Evolutionary conservation across 2,797 vertebrate species (phyloP), one percentile per base, ranked within the genome.

Genomic region (Danio tinwini): DNA sequence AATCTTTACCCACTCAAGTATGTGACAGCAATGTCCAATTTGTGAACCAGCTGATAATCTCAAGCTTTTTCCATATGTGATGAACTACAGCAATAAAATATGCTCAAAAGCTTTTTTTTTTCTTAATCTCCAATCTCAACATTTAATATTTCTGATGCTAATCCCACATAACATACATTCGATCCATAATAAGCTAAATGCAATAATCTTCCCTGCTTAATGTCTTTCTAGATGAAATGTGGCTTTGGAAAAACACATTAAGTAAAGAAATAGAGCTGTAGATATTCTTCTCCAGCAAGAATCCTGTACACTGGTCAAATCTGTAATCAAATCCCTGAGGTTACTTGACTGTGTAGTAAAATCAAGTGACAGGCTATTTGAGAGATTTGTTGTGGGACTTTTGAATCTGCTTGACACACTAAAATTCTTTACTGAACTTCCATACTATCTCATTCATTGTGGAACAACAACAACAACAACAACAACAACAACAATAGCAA

Each of bases 371-470:
- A 88, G 87, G 82, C 85, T 88, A 90, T 92, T 91, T 89, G 29
- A 88, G 86, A 89, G 88, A 93, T 92, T 93, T 89, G 82, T 80
- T 79, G 78, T 75, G 74, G 83, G 88, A 88, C 88, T 91, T 90
- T 63, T 91, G 88, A 85, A 47, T 76, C 83, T 29, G 29, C 29
- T 29, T 29, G 29, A 29, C 29, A 29, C 29, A 29, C 29, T 29
- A 29, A 1, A 1, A 29, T 29, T 29, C 29, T 29, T 29, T 29
- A 29, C 29, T 29, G 29, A 29, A 29, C 29, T 29, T 1, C 29
- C 3, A 29, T 29, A 29, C 29, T 1, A 69, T 19, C 40, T 56
- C 17, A 10, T 8, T n/a, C 29, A 37, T 29, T 16, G 1, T 39
- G 13, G 7, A 13, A 61, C 7, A 61, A 61, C 16, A 61, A 61